Conservation (phyloP, 2,113 vertebrate genomes). For the Xenopus tropicalis region DNA sequence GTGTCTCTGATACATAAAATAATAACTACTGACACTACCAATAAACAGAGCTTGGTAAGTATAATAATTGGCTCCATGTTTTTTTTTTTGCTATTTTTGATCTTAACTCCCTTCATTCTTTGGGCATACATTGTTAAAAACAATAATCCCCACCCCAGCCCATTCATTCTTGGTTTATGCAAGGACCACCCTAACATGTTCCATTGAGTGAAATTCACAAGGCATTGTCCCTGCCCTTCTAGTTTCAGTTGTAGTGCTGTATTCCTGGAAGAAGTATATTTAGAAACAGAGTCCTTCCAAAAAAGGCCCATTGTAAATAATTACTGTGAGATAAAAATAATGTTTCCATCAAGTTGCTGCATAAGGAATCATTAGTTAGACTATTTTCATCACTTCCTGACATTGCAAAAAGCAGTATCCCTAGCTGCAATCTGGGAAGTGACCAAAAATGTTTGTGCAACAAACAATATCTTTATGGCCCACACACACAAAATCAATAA, state of each 20-base stretch:
- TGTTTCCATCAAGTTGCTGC: constrained; percentile 39
- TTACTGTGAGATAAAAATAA: constrained; percentile 42
- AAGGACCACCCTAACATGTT: too few species aligned
- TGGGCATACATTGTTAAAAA: too few species aligned
- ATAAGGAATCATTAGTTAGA: constrained; percentile 32
- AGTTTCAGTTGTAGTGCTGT: constrained; percentile 25
- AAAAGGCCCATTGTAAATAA: constrained; percentile 39
- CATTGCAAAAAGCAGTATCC: constrained; percentile 29
- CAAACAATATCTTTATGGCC: neutral
- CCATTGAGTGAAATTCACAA: neutral
- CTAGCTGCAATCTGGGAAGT: constrained; percentile 32
- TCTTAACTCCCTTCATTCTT: too few species aligned
- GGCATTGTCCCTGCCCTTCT: constrained; percentile 26
- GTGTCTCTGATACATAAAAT: too few species aligned
- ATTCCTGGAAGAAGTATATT: constrained; percentile 42
- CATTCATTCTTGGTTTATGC: too few species aligned
- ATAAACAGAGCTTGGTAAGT: too few species aligned
- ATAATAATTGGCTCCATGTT: too few species aligned
- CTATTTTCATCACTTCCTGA: constrained; percentile 43
- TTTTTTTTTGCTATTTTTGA: too few species aligned
- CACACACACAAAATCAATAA: neutral
- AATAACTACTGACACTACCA: too few species aligned
- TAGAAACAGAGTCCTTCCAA: constrained; percentile 34
- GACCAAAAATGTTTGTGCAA: neutral
- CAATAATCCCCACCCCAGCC: too few species aligned